These are phyloP conservation scores for Drosophila fulvimacula DNA, from an alignment of 2,888 invertebrate genomes.

Conservation along the genomic window DNA sequence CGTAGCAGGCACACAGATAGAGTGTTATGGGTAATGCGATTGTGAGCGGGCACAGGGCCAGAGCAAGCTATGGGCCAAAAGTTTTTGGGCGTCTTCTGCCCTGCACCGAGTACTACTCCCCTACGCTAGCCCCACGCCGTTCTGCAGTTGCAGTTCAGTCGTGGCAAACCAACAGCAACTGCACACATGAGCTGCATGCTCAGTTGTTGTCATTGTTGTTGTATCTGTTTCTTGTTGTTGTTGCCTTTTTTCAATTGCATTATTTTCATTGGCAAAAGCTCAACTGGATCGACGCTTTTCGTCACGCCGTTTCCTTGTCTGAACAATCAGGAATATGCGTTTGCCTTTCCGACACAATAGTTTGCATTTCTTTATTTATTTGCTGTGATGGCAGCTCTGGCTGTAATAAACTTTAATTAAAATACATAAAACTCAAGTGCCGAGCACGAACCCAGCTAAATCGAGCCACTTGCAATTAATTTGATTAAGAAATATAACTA, in stretches of 20 bases:
- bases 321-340: conserved; percentile 31
- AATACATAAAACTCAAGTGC: conserved; percentile 47
- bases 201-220: conserved; percentile 20
- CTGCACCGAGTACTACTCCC: neutral
- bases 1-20: conserved; percentile 36
- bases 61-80: conserved; percentile 40
- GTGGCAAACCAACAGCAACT: conserved; percentile 72
- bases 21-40: conserved; percentile 15
- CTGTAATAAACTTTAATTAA: conserved; percentile 72
- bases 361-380: neutral
- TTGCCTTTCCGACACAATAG: conserved; percentile 67
- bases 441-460: conserved; percentile 36
- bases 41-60: neutral
- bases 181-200: conserved; percentile 72
- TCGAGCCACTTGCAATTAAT: conserved; percentile 59
- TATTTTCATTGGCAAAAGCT: conserved; percentile 80
- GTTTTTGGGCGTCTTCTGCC: conserved; percentile 31
- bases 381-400: conserved; percentile 14
- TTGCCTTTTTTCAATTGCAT: conserved; percentile 68
- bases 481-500: conserved; percentile 66
- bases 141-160: conserved; percentile 33
- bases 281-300: conserved; percentile 40
- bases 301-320: conserved; percentile 19
- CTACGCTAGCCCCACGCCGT: neutral
- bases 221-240: neutral